Conservation (phyloP, 2,113 vertebrate genomes). For the Tragelaphus buxtoni region DNA sequence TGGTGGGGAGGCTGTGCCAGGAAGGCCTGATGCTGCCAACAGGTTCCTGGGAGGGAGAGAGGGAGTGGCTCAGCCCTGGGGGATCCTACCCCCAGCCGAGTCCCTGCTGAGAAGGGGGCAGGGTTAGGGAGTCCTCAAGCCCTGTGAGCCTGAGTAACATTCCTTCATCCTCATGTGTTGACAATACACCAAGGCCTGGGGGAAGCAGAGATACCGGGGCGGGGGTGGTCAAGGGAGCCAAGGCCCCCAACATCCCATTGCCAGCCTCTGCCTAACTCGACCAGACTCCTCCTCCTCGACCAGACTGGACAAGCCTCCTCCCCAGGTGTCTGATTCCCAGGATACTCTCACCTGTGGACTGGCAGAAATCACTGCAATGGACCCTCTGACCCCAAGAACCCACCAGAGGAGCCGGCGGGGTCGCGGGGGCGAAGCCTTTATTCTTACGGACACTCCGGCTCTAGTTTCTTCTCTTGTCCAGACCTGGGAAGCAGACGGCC, state of each 20-base stretch:
- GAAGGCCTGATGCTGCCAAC: constrained; percentile 55
- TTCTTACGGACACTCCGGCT: neutral
- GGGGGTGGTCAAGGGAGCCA: neutral
- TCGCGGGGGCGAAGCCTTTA: neutral
- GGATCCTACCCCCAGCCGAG: constrained; percentile 20
- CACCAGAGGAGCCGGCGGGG: neutral
- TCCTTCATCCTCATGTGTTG: neutral
- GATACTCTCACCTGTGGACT: neutral
- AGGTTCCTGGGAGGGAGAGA: constrained; percentile 57
- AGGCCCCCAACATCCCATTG: neutral
- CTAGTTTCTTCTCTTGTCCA: neutral
- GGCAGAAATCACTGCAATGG: neutral
- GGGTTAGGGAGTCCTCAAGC: neutral
- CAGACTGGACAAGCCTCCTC: neutral
- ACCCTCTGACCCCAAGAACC: neutral
- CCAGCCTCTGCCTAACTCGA: neutral
- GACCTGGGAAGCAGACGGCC: neutral
- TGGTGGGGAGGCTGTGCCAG: constrained; percentile 63
- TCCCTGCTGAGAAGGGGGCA: neutral
- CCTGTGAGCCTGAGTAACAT: neutral
- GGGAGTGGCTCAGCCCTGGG: constrained; percentile 35
- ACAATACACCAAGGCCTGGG: neutral
- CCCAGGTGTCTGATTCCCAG: neutral
- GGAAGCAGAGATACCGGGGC: neutral
- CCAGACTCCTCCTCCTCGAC: neutral